These are phyloP conservation scores for Mixornis gularis DNA, from an alignment of 2,113 vertebrate genomes.

Conservation along the genomic window DNA sequence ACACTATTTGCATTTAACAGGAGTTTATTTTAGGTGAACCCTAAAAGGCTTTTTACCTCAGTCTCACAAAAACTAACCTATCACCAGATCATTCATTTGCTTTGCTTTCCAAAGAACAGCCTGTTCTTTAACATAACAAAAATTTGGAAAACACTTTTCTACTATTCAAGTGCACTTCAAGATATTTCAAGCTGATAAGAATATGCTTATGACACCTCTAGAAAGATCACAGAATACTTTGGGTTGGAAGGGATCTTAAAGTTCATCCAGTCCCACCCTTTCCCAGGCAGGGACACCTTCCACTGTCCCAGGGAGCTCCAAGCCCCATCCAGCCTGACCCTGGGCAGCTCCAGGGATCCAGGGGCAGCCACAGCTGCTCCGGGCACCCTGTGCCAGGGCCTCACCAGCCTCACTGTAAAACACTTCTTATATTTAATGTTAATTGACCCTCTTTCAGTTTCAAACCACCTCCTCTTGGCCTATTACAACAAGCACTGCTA, in stretches of 20 bases:
- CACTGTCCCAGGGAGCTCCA: rapidly evolving
- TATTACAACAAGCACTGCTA: neutral
- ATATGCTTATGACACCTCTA: neutral
- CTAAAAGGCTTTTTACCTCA: neutral
- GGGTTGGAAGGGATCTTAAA: neutral
- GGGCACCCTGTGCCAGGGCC: neutral
- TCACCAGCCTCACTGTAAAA: rapidly evolving
- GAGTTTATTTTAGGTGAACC: neutral
- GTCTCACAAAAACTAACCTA: neutral
- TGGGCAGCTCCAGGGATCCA: neutral
- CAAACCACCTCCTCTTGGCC: neutral
- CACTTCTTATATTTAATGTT: neutral
- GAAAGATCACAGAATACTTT: neutral
- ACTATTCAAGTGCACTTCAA: neutral
- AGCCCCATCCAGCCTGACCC: neutral
- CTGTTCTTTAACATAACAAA: neutral
- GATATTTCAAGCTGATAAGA: neutral
- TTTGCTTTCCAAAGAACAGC: neutral
- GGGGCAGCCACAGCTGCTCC: neutral
- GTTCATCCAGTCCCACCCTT: rapidly evolving
- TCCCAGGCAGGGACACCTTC: neutral
- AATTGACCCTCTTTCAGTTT: neutral
- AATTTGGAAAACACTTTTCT: neutral
- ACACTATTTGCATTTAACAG: neutral
- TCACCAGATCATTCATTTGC: neutral